phyloP scores from a whole-genome alignment of 2,888 invertebrate species.

The Spisula subtruncata region DNA sequence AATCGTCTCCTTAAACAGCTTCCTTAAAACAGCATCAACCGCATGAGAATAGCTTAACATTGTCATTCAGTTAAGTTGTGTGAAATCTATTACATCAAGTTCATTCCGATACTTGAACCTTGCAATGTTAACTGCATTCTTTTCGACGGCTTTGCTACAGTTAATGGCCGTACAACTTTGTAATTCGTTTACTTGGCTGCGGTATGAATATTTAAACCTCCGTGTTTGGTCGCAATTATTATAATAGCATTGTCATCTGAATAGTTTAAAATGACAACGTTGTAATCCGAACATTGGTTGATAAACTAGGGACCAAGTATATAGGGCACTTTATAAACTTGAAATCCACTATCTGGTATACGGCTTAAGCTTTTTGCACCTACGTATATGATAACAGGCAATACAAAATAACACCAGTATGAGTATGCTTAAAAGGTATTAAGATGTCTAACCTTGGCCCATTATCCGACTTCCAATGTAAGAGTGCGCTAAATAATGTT shows the following conservation, averaged over 20 bases:
- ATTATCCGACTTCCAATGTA: no score
- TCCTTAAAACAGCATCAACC: not conserved
- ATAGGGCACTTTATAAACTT: not conserved
- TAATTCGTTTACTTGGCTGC: not conserved
- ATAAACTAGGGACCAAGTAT: not conserved
- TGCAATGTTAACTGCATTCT: constrained; percentile 1
- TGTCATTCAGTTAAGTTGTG: not conserved
- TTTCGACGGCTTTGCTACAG: not conserved
- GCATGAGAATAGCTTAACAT: not conserved
- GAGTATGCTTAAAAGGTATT: no score
- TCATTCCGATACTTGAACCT: not conserved
- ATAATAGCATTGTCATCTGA: not conserved
- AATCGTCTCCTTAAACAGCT: no score
- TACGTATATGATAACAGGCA: no score
- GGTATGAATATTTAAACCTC: not conserved
- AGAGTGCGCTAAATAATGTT: no score
- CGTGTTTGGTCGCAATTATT: not conserved
- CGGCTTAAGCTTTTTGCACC: not conserved
- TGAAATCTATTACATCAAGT: not conserved
- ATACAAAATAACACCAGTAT: no score
- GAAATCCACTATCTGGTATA: not conserved
- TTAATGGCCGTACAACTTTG: not conserved
- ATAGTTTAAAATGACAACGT: not conserved
- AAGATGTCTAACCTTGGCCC: no score
- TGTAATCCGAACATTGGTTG: not conserved